Percentiles rank a stretch among this genome's conserved stretches.
Conservation (phyloP, 2,797 vertebrate species). For the Rhincodon typus region DNA sequence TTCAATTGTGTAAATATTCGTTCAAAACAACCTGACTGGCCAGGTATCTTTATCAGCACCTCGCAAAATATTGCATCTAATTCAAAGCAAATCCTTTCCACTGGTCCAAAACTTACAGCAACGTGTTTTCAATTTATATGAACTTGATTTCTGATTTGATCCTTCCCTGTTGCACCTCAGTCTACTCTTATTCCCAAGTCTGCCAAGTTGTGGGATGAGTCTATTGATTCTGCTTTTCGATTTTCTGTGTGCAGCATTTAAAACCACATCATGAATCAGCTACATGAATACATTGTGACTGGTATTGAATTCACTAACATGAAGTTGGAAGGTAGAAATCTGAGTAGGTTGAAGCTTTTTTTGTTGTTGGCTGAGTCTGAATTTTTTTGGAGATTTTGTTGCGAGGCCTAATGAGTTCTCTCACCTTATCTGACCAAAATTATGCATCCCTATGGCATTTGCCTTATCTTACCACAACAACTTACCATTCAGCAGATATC, state of each 20-base stretch:
- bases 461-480: too few species aligned
- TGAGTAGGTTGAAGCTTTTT: too few species aligned
- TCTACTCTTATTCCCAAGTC: background rate
- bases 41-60: background rate
- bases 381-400: too few species aligned
- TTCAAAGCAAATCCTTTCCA: background rate
- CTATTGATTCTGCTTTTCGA: background rate
- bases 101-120: background rate
- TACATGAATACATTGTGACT: too few species aligned
- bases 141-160: background rate
- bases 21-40: background rate
- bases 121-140: background rate
- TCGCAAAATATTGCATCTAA: background rate
- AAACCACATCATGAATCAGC: background rate
- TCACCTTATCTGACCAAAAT: too few species aligned
- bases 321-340: background rate
- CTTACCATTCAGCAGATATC: too few species aligned
- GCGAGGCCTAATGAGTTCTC: too few species aligned
- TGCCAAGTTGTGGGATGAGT: background rate
- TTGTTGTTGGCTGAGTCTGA: too few species aligned
- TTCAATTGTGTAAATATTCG: background rate
- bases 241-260: background rate
- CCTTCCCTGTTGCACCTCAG: background rate
- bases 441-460: too few species aligned
- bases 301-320: background rate